phyloP scores from a whole-genome alignment of 2,888 invertebrate species.

The Desoria tigrina region DNA sequence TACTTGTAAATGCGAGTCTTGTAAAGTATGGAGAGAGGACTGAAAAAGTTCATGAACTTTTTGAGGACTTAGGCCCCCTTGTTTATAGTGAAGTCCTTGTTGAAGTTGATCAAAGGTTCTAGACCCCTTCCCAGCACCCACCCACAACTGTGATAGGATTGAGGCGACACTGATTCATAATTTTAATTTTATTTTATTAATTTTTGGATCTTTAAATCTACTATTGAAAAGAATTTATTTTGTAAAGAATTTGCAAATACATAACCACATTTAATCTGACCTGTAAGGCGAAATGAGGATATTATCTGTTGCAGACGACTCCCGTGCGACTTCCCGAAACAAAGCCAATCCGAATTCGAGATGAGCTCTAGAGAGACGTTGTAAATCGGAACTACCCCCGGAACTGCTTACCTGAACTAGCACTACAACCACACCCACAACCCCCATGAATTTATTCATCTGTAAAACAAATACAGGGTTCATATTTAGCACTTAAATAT shows the following conservation, averaged over 20 bases:
- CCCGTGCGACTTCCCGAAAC: slow-evolving; percentile 51
- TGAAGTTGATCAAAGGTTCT: slow-evolving; percentile 53
- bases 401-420: too few species aligned
- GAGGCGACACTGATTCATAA: slow-evolving; percentile 50
- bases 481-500: too few species aligned
- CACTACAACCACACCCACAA: too few species aligned
- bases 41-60: slow-evolving; percentile 52
- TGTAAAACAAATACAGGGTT: too few species aligned
- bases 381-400: too few species aligned
- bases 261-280: slow-evolving; percentile 25
- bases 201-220: too few species aligned
- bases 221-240: too few species aligned
- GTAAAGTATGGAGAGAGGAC: slow-evolving; percentile 41
- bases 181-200: neutral
- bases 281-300: slow-evolving; percentile 53
- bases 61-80: slow-evolving; percentile 51
- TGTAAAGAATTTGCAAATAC: neutral
- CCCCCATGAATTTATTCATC: too few species aligned
- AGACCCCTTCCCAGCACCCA: slow-evolving; percentile 54
- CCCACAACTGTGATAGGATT: slow-evolving; percentile 55
- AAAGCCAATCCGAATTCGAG: slow-evolving; percentile 54
- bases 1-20: slow-evolving; percentile 43
- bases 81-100: slow-evolving; percentile 53
- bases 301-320: slow-evolving; percentile 49
- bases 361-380: slow-evolving; percentile 53